A percentile compares a stretch with the other conserved stretches of the same genome.
Evolutionary conservation across 2,113 vertebrate species (phyloP).

Genomic region (Etheostoma cragini): DNA sequence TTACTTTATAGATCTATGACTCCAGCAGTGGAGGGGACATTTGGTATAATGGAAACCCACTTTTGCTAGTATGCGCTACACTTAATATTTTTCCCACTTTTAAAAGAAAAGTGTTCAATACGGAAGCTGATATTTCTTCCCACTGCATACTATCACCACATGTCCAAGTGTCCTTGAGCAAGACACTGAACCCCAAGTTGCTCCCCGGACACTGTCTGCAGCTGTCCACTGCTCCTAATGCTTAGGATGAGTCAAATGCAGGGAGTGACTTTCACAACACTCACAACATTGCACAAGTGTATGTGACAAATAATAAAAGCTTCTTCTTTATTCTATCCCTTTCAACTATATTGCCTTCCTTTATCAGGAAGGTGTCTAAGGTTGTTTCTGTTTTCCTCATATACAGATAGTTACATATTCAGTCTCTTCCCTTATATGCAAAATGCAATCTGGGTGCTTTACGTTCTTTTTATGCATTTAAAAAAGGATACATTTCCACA

Average conservation of each 20-base stretch:
- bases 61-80: not conserved
- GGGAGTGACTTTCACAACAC: too few relatives aligned
- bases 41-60: not conserved
- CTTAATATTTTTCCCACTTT: not conserved
- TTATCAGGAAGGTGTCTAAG: not conserved
- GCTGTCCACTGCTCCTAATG: too few relatives aligned
- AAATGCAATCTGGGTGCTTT: not conserved
- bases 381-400: not conserved
- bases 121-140: not conserved
- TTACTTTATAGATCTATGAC: not conserved
- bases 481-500: not conserved
- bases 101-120: not conserved
- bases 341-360: not conserved
- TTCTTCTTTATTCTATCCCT: too few relatives aligned
- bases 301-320: too few relatives aligned
- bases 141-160: too few relatives aligned
- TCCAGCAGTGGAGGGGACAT: not conserved
- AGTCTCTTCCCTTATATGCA: not conserved
- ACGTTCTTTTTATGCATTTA: not conserved
- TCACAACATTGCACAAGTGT: too few relatives aligned
- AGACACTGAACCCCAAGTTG: too few relatives aligned
- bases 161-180: too few relatives aligned
- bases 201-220: too few relatives aligned
- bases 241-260: too few relatives aligned
- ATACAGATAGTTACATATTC: not conserved